Conservation (phyloP, 2,888 invertebrate species). For the Oeneis ivallda region DNA sequence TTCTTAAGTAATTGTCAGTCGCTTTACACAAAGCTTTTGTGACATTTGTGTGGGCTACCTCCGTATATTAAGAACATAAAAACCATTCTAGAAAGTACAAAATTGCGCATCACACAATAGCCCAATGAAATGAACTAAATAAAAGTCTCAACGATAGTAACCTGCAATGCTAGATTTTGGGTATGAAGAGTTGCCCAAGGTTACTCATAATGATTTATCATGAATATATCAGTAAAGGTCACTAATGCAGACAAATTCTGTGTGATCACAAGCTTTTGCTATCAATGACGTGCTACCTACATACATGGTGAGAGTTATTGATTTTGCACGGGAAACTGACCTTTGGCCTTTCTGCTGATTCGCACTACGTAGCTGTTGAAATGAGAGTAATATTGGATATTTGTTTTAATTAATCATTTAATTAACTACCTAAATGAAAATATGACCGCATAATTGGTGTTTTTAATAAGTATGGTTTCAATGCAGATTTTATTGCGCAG, state of each 20-base stretch:
- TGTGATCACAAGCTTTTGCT: not conserved
- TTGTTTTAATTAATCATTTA: conserved; percentile 7
- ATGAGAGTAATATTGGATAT: not conserved
- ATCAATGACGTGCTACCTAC: not conserved
- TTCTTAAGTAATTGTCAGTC: not conserved
- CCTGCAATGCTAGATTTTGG: too few relatives aligned
- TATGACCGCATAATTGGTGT: not conserved
- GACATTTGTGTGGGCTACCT: not conserved
- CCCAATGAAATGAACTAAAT: too few relatives aligned
- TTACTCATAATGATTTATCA: too few relatives aligned
- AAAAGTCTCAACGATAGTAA: too few relatives aligned
- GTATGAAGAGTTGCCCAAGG: too few relatives aligned
- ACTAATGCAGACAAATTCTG: too few relatives aligned
- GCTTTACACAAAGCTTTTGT: not conserved
- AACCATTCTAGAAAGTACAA: not conserved
- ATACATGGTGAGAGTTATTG: conserved; percentile 26
- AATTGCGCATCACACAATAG: not conserved
- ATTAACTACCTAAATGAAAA: not conserved
- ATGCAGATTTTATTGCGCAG: not conserved
- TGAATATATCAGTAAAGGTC: too few relatives aligned
- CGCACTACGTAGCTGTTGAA: conserved; percentile 16
- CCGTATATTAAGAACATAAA: not conserved
- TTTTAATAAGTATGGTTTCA: not conserved
- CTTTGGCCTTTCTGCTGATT: conserved; percentile 31
- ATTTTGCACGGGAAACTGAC: conserved; percentile 33